Conservation (phyloP, 2,113 vertebrate species). For the Hepsetus odoe region DNA sequence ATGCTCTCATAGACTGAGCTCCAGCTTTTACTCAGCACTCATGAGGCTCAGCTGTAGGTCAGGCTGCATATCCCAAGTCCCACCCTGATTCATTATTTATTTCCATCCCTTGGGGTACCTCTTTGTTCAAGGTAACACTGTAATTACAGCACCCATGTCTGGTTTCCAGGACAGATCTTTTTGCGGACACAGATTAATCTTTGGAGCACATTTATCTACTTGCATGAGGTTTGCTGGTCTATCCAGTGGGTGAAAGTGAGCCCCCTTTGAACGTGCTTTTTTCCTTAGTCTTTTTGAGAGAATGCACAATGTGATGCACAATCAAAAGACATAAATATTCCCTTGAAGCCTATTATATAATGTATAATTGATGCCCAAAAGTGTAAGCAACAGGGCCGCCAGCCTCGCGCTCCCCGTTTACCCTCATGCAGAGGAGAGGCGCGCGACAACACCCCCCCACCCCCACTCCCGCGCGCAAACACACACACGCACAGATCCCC, state of each 20-base stretch:
- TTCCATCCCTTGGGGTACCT: not conserved
- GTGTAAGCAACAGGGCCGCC: constrained; percentile 41
- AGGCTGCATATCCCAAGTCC: not conserved
- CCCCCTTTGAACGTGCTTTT: not conserved
- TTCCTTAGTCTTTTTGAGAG: not conserved
- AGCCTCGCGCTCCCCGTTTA: constrained; percentile 3
- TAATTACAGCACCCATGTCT: not conserved
- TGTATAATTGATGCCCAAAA: constrained; percentile 43
- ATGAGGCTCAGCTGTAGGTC: not conserved
- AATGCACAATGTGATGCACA: not conserved
- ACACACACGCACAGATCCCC: constrained; percentile 40
- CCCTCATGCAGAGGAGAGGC: constrained; percentile 27
- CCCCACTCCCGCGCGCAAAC: constrained; percentile 14
- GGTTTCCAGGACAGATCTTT: not conserved
- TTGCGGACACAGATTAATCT: not conserved
- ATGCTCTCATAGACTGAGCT: not conserved
- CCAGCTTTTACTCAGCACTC: not conserved
- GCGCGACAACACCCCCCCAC: constrained; percentile 10
- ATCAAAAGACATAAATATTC: constrained; percentile 29
- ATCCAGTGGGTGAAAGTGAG: not conserved
- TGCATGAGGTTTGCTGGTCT: not conserved
- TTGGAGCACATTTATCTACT: not conserved
- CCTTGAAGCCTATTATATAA: constrained; percentile 12
- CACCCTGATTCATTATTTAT: constrained; percentile 1
- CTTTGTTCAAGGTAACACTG: not conserved